Percentiles rank a stretch among this genome's conserved stretches.
Conservation (phyloP, 2,797 vertebrate genomes). For the Oreochromis grahami region DNA sequence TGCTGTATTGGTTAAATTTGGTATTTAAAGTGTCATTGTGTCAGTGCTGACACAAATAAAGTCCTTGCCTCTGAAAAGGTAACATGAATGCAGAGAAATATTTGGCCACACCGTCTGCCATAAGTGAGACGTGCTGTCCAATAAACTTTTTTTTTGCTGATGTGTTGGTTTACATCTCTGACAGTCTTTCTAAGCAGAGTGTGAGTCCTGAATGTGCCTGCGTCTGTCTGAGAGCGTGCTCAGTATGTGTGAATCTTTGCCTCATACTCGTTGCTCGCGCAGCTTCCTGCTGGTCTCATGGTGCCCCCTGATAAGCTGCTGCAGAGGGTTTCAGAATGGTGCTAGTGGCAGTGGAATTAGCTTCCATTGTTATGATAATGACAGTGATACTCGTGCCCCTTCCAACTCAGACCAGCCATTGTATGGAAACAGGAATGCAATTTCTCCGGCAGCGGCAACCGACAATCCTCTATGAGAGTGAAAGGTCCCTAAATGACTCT, state of each 20-base stretch:
- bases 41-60: not conserved
- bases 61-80: not conserved
- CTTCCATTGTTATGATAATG: slow-evolving; percentile 84
- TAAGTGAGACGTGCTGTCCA: slow-evolving; percentile 2
- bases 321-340: slow-evolving; percentile 72
- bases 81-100: not conserved
- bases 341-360: slow-evolving; percentile 79
- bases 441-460: slow-evolving; percentile 74
- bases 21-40: not conserved
- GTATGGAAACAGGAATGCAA: slow-evolving; percentile 82
- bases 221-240: slow-evolving; percentile 1
- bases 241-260: slow-evolving; percentile 24
- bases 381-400: slow-evolving; percentile 79
- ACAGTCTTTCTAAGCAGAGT: slow-evolving; percentile 8
- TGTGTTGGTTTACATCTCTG: slow-evolving; percentile 12
- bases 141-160: slow-evolving; percentile 58
- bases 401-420: slow-evolving; percentile 76
- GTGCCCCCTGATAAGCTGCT: slow-evolving; percentile 77
- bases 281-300: slow-evolving; percentile 68
- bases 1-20: not conserved
- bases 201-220: slow-evolving; percentile 4
- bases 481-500: slow-evolving; percentile 82
- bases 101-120: not conserved
- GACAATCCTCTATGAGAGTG: slow-evolving; percentile 78
- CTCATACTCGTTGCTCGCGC: slow-evolving; percentile 13